Evolutionary conservation across 2,888 invertebrate genomes (phyloP), one percentile per base, ranked within the genome.

Genomic region (Acanthosoma haemorrhoidale): DNA sequence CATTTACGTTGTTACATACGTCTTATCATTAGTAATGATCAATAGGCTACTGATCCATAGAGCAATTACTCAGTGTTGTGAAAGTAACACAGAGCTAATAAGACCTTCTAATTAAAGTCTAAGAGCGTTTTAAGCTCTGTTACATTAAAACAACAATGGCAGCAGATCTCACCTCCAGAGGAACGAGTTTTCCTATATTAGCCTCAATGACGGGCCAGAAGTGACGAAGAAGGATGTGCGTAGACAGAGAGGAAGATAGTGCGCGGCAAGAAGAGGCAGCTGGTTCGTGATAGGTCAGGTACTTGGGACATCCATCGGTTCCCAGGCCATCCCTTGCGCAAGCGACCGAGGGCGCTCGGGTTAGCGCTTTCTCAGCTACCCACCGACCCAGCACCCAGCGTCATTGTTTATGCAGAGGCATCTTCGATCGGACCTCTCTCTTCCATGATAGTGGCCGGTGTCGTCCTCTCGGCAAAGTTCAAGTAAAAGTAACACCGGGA

Each of bases 271-370:
- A 51, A 51, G 51, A 51, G 51, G 16, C 51, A 51, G 25, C 51
- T 51, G 51, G 41, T 51, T 51, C 51, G 51, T 51, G 51, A 51
- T 51, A 51, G 51, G 51, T 51, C 51, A 51, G 51, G 51, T 51
- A 51, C 51, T 51, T 51, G 51, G 51, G 25, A 51, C 51, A 51
- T 51, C 51, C 51, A n/a, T 25, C 51, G 21, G 51, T 51, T 51
- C 51, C 51, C 51, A 51, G 51, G 51, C 51, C 51, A 51, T 51
- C 51, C 51, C 51, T 51, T 51, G 51, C 51, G 29, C 51, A 51
- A 51, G 51, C 21, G 51, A n/a, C 25, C 51, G 29, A 51, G 51
- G 51, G 29, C 51, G 51, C 51, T 13, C 5, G 29, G 51, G 51
- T 51, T 51, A 51, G 51, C 51, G 51, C 51, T 51, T 51, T 51